phyloP scores from a whole-genome alignment of 1,140 invertebrate genomes.

The Wasmannia auropunctata region DNA sequence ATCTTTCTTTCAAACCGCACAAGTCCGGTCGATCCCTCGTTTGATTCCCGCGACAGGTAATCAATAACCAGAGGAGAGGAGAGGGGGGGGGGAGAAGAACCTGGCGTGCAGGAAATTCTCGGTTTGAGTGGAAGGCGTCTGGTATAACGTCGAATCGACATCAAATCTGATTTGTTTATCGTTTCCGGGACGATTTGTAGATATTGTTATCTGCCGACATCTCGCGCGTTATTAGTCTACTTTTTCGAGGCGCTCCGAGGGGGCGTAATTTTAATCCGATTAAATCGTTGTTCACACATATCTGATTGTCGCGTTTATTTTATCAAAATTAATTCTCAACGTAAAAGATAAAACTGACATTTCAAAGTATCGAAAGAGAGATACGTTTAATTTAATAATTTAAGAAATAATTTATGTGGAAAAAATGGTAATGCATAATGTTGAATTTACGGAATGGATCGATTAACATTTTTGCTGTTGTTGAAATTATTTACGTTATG shows the following conservation, averaged over 20 bases:
- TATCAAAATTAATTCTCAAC: background rate
- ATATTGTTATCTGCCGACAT: slow-evolving; percentile 1
- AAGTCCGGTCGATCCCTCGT: slow-evolving; percentile 63
- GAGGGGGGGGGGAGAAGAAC: no score
- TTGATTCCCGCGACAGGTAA: slow-evolving; percentile 73
- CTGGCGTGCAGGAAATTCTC: slow-evolving; percentile 42
- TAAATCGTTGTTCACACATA: background rate
- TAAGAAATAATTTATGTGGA: background rate
- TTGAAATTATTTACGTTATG: no score
- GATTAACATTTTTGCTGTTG: background rate
- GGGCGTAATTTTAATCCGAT: background rate
- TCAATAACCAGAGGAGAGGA: slow-evolving; percentile 68
- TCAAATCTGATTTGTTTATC: slow-evolving; percentile 31
- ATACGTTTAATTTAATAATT: background rate
- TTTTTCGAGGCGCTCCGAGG: background rate
- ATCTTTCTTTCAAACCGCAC: slow-evolving; percentile 71
- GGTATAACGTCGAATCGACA: slow-evolving; percentile 26
- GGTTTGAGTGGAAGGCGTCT: slow-evolving; percentile 20
- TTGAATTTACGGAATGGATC: background rate
- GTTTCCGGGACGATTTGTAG: background rate
- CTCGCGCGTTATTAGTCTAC: background rate
- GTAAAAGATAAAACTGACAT: background rate
- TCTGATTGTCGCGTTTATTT: background rate
- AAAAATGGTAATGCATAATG: no score
- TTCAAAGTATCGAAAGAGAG: background rate